These are phyloP conservation scores for Turdus rufiventris DNA, from an alignment of 2,113 vertebrate species.

Conservation along the genomic window DNA sequence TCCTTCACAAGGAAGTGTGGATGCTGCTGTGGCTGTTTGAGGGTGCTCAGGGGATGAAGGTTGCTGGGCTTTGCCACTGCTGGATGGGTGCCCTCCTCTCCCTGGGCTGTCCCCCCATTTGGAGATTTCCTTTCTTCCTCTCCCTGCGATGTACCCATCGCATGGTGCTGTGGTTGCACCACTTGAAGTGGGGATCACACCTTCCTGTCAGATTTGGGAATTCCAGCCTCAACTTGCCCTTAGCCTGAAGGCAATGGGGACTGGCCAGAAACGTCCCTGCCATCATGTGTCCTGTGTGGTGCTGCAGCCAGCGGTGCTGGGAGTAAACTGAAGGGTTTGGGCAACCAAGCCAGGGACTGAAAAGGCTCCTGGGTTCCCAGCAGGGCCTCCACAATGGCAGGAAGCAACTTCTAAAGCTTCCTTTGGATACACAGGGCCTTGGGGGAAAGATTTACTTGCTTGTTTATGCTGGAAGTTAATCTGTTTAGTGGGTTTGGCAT, in stretches of 20 bases:
- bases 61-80: not conserved
- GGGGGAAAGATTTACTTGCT: constrained; percentile 58
- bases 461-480: constrained; percentile 62
- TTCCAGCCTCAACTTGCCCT: rapidly evolving
- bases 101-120: not conserved
- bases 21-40: not conserved
- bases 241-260: not conserved
- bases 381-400: constrained; percentile 60
- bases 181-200: not conserved
- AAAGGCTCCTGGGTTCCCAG: constrained; percentile 45
- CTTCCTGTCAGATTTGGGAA: not conserved
- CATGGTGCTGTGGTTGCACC: not conserved
- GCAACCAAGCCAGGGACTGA: constrained; percentile 33
- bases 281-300: not conserved
- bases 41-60: not conserved
- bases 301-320: not conserved
- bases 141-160: rapidly evolving
- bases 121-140: not conserved
- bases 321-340: not conserved
- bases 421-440: constrained; percentile 38
- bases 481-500: constrained; percentile 57
- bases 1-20: not conserved
- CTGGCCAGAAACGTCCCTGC: not conserved
- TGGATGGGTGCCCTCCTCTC: not conserved
- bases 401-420: constrained; percentile 58